A percentile compares a stretch with the other conserved stretches of the same genome.
phyloP scores from a whole-genome alignment of 2,888 invertebrate genomes.

The Erannis defoliaria region DNA sequence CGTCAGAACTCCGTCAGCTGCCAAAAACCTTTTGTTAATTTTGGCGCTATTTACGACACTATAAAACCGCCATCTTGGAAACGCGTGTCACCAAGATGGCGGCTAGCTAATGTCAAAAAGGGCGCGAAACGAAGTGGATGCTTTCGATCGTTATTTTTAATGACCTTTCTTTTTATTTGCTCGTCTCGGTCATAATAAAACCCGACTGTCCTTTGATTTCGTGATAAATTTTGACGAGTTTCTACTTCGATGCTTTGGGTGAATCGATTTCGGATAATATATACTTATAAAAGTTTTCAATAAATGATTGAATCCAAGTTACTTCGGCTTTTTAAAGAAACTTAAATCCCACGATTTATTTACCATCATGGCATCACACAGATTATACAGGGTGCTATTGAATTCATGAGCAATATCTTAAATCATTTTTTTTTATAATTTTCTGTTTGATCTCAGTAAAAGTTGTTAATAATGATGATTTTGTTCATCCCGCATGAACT shows the following conservation, averaged over 20 bases:
- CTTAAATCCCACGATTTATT: no score
- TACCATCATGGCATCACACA: no score
- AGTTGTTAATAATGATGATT: no score
- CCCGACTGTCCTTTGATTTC: slow-evolving; percentile 31
- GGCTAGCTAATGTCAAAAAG: slow-evolving; percentile 62
- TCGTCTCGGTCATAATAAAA: slow-evolving; percentile 32
- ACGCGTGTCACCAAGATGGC: slow-evolving; percentile 68
- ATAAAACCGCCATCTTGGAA: slow-evolving; percentile 75
- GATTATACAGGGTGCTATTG: no score
- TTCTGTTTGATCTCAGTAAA: no score
- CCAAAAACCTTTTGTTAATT: slow-evolving; percentile 80
- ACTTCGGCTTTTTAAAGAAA: no score
- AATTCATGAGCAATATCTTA: no score
- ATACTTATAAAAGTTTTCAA: neutral
- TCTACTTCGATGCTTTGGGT: slow-evolving; percentile 23
- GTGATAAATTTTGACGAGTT: slow-evolving; percentile 33
- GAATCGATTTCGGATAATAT: slow-evolving; percentile 29
- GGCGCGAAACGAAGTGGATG: slow-evolving; percentile 64
- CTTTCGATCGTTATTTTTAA: slow-evolving; percentile 61
- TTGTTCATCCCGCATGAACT: no score
- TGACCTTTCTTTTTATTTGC: slow-evolving; percentile 53
- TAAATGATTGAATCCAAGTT: neutral
- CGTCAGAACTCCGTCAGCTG: slow-evolving; percentile 70
- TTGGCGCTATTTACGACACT: slow-evolving; percentile 76
- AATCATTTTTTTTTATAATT: no score